phyloP scores from a whole-genome alignment of 1,140 invertebrate genomes.

The Reticulitermes speratus region DNA sequence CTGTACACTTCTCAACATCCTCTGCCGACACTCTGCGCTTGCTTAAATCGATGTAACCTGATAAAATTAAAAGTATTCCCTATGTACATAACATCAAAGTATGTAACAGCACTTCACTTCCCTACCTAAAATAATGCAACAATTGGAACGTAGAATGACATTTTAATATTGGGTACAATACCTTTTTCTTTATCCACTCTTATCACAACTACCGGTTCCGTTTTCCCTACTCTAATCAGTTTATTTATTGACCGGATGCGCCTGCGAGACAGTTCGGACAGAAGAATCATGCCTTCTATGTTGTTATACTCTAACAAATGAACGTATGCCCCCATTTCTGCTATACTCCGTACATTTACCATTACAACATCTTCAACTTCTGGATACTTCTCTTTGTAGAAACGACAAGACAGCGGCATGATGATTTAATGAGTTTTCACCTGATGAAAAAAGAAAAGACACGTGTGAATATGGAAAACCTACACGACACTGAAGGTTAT shows the following conservation, averaged over 20 bases:
- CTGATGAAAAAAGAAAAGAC: background rate
- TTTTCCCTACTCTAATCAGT: slow-evolving; percentile 97
- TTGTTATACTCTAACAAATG: slow-evolving; percentile 98
- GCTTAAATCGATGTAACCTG: slow-evolving; percentile 98
- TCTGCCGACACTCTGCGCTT: slow-evolving; percentile 97
- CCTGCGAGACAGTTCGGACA: slow-evolving; percentile 95
- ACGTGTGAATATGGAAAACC: background rate
- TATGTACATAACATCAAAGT: background rate
- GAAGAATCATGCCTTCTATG: slow-evolving; percentile 95
- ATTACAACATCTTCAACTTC: slow-evolving; percentile 99
- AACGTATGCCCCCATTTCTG: slow-evolving; percentile 99
- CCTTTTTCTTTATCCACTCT: slow-evolving; percentile 99
- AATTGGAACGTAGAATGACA: too few species aligned
- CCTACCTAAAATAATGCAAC: too few species aligned
- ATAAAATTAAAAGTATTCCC: slow-evolving; percentile 17
- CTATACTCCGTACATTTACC: slow-evolving; percentile 98
- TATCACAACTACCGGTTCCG: slow-evolving; percentile 98
- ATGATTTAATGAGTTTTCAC: background rate
- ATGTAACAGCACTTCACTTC: background rate
- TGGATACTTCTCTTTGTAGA: slow-evolving; percentile 97
- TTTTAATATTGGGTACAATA: slow-evolving; percentile 43
- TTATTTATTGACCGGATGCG: slow-evolving; percentile 99
- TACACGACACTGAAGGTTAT: background rate
- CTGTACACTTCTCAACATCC: slow-evolving; percentile 97
- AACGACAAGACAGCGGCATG: slow-evolving; percentile 96